These are phyloP conservation scores for Rotaria magnacalcarata DNA, from an alignment of 2,888 invertebrate species.

Conservation along the genomic window DNA sequence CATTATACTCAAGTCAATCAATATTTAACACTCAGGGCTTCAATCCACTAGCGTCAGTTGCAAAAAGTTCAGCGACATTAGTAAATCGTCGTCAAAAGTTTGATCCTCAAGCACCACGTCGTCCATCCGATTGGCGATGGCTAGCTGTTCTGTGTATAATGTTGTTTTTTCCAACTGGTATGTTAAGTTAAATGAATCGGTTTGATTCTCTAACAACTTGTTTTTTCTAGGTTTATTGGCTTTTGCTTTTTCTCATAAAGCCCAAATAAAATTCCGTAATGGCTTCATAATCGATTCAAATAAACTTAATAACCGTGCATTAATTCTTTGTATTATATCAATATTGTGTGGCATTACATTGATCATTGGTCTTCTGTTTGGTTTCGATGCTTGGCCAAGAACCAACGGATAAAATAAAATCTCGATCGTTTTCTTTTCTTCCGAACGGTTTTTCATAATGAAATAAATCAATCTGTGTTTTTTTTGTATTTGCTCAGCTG, in stretches of 20 bases:
- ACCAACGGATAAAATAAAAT: conserved; percentile 41
- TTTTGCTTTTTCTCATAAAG: conserved; percentile 44
- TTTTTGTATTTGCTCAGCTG: no score
- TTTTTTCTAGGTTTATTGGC: conserved; percentile 36
- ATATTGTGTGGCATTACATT: conserved; percentile 40
- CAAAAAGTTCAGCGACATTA: conserved; percentile 34
- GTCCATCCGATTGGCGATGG: conserved; percentile 45
- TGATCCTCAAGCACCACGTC: conserved; percentile 43
- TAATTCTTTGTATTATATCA: conserved; percentile 42
- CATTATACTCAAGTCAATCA: conserved; percentile 43
- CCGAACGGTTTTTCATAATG: no score
- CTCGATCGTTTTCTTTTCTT: no score
- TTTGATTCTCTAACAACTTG: not conserved
- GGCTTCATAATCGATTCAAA: conserved; percentile 43
- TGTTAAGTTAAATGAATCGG: not conserved
- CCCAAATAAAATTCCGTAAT: conserved; percentile 41
- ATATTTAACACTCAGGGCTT: conserved; percentile 36
- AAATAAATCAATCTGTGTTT: no score
- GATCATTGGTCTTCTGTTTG: conserved; percentile 42
- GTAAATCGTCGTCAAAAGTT: conserved; percentile 44
- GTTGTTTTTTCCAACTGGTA: conserved; percentile 46
- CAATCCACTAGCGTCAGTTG: no score
- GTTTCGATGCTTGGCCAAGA: conserved; percentile 45
- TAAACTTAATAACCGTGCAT: conserved; percentile 40
- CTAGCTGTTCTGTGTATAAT: conserved; percentile 39